These are phyloP conservation scores for Tricholaema leucomelas DNA, from an alignment of 2,113 vertebrate species.

Conservation along the genomic window DNA sequence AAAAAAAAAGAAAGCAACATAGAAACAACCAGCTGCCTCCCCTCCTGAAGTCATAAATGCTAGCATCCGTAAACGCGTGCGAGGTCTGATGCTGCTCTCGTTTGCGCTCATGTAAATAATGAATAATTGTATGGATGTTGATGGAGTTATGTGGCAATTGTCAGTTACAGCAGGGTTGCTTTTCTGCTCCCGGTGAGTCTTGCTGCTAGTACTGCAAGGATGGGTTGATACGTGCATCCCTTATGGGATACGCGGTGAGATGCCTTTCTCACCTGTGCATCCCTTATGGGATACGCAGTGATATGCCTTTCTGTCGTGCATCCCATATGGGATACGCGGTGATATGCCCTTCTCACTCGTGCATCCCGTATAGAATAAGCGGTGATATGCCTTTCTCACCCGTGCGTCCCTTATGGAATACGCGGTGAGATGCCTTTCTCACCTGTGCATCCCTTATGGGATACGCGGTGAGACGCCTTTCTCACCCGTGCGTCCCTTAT, in stretches of 20 bases:
- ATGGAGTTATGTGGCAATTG: neutral
- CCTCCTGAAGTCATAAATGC: neutral
- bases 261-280: too few relatives aligned
- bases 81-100: neutral
- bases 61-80: neutral
- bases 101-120: neutral
- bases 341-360: too few relatives aligned
- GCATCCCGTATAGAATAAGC: too few relatives aligned
- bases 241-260: too few relatives aligned
- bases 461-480: too few relatives aligned
- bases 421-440: too few relatives aligned
- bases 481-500: accelerated
- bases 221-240: accelerated
- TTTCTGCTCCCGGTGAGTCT: neutral
- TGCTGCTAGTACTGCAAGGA: neutral
- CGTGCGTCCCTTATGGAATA: too few relatives aligned
- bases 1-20: neutral
- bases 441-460: too few relatives aligned
- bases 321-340: too few relatives aligned
- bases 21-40: neutral
- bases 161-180: neutral
- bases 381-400: too few relatives aligned
- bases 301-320: too few relatives aligned
- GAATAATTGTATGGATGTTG: neutral
- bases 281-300: too few relatives aligned